These are phyloP conservation scores for Lepus townsendii DNA, from an alignment of 2,797 vertebrate species.

Conservation along the genomic window DNA sequence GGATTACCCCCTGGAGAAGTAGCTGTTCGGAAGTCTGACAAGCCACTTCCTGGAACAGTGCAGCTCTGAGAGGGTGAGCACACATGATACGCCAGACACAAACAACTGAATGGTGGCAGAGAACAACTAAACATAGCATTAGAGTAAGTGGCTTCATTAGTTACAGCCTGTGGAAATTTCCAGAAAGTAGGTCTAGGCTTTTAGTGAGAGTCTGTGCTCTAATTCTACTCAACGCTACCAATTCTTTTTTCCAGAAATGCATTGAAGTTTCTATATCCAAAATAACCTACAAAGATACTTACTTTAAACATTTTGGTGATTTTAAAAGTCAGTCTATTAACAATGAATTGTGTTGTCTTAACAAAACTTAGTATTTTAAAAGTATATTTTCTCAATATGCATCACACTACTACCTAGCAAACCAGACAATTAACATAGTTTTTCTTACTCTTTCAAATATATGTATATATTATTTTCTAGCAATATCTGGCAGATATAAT, in stretches of 20 bases:
- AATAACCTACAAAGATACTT: constrained; percentile 1
- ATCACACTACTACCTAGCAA: not conserved
- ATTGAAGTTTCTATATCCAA: constrained; percentile 59
- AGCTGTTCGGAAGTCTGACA: constrained; percentile 42
- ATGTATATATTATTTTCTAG: not conserved
- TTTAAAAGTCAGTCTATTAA: constrained; percentile 8
- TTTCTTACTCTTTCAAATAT: not conserved
- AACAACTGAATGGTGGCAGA: constrained; percentile 65
- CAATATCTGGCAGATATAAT: not conserved
- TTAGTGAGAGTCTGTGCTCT: constrained; percentile 61
- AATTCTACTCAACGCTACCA: constrained; percentile 29
- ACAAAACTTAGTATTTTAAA: not conserved
- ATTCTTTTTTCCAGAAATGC: constrained; percentile 67
- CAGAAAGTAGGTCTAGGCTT: constrained; percentile 75
- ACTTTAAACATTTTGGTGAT: constrained; percentile 25
- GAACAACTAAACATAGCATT: constrained; percentile 71
- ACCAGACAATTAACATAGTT: not conserved
- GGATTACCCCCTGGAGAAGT: not conserved
- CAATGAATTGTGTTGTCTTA: constrained; percentile 7
- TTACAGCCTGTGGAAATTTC: constrained; percentile 67
- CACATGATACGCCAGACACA: constrained; percentile 44
- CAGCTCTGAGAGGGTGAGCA: constrained; percentile 31
- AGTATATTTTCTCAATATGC: not conserved
- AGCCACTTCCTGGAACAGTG: constrained; percentile 75
- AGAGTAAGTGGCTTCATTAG: constrained; percentile 73